Evolutionary conservation across 92 coral and sea anemone genomes (phyloP).

Genomic region (Ricordea florida): DNA sequence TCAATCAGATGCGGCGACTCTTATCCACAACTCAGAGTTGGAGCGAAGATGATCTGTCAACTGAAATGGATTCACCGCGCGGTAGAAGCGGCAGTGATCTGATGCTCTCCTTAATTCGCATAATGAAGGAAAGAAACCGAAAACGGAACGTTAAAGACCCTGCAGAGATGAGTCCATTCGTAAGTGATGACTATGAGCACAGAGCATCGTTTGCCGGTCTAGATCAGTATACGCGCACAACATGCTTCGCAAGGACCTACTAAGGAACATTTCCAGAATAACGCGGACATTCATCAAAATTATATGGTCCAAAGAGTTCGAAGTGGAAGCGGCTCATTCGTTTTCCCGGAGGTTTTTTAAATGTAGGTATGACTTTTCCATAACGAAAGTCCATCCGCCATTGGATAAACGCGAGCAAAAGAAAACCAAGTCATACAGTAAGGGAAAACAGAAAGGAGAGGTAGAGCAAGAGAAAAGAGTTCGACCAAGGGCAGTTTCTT

Average conservation of each 20-base stretch:
- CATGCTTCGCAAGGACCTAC: too few species aligned
- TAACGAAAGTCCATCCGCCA: background rate
- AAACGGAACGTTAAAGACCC: background rate
- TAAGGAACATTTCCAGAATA: too few species aligned
- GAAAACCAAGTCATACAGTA: background rate
- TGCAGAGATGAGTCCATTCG: background rate
- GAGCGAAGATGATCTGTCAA: background rate
- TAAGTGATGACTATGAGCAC: background rate
- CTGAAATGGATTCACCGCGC: background rate
- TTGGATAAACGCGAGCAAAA: background rate
- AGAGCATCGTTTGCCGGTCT: too few species aligned
- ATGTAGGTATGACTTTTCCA: too few species aligned
- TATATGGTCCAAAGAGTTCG: background rate
- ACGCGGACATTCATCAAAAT: background rate
- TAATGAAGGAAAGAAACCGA: background rate
- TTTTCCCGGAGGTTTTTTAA: too few species aligned
- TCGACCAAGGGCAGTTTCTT: background rate
- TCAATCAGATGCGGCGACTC: too few species aligned
- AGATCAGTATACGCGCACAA: too few species aligned
- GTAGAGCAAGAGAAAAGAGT: background rate
- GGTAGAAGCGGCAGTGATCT: background rate
- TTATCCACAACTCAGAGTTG: background rate
- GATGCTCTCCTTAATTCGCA: background rate
- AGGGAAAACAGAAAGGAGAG: background rate
- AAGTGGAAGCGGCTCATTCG: constrained; percentile 21